Percentiles rank a stretch among this genome's conserved stretches.
Conservation (phyloP, 2,888 invertebrate genomes). For the Azorinus chamasolen region DNA sequence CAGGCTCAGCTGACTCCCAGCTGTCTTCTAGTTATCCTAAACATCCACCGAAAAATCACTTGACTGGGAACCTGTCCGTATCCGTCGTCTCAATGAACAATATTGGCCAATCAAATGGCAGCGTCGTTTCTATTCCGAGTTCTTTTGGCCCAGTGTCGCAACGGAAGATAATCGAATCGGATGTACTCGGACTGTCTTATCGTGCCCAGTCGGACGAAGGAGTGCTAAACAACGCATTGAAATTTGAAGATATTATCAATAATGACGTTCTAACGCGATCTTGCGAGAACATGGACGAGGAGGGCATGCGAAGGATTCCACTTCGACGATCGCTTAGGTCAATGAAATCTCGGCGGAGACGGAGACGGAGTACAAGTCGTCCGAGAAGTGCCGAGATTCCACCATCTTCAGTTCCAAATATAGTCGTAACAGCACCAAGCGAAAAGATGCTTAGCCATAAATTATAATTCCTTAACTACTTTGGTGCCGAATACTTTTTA, state of each 20-base stretch:
- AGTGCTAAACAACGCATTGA: background rate
- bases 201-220: slow-evolving; percentile 8
- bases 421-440: slow-evolving; percentile 29
- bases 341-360: slow-evolving; percentile 32
- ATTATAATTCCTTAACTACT: too few relatives aligned
- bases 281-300: slow-evolving; percentile 5
- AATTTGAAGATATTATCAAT: slow-evolving; percentile 11
- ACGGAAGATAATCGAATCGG: slow-evolving; percentile 16
- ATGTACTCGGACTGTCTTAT: slow-evolving; percentile 8
- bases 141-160: slow-evolving; percentile 16
- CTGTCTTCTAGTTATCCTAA: slow-evolving; percentile 20
- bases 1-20: slow-evolving; percentile 16
- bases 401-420: slow-evolving; percentile 17
- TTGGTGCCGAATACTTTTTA: too few relatives aligned
- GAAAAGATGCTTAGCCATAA: too few relatives aligned
- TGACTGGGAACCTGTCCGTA: slow-evolving; percentile 41
- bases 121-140: slow-evolving; percentile 9
- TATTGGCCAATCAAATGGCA: slow-evolving; percentile 27
- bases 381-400: background rate
- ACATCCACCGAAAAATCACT: slow-evolving; percentile 16
- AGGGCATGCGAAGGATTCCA: slow-evolving; percentile 13
- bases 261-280: slow-evolving; percentile 13
- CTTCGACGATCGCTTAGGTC: slow-evolving; percentile 34
- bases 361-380: slow-evolving; percentile 22
- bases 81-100: slow-evolving; percentile 40